Evolutionary conservation across 2,113 vertebrate genomes (phyloP).

Genomic region (Potamarius usumacintae): DNA sequence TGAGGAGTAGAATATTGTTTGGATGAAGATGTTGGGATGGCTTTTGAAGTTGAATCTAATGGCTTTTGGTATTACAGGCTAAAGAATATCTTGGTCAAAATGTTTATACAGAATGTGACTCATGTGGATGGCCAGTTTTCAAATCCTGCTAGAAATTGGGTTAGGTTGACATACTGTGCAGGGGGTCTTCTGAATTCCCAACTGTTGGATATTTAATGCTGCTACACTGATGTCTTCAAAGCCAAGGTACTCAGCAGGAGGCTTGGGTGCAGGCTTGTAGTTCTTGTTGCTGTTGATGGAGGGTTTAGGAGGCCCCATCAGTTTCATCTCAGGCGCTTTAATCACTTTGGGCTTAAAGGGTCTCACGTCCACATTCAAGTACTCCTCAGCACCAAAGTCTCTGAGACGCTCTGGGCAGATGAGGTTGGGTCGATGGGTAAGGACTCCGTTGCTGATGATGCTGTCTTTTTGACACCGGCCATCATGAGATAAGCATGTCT

Average conservation of each 20-base stretch:
- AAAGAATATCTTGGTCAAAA: not conserved
- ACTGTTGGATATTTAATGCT: conserved; percentile 85
- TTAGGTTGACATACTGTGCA: conserved; percentile 76
- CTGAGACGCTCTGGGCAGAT: conserved; percentile 85
- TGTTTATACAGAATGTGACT: conserved; percentile 11
- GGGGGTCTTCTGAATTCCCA: conserved; percentile 82
- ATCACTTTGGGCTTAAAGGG: conserved; percentile 73
- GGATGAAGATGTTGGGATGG: not conserved
- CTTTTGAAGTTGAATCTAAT: not conserved
- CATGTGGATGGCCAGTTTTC: not conserved
- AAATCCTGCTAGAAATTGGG: not conserved
- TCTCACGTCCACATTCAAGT: conserved; percentile 78
- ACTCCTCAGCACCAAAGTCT: conserved; percentile 88
- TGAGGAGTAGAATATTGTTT: not conserved
- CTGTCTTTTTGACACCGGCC: conserved; percentile 59
- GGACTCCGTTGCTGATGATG: conserved; percentile 65
- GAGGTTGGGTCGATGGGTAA: conserved; percentile 66
- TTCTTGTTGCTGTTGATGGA: conserved; percentile 56
- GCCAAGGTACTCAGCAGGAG: conserved; percentile 69
- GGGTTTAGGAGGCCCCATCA: conserved; percentile 71
- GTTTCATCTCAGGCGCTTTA: conserved; percentile 64
- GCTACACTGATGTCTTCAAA: conserved; percentile 89
- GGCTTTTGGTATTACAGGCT: not conserved
- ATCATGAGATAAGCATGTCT: conserved; percentile 49
- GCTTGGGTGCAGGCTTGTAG: conserved; percentile 60